Evolutionary conservation across 2,113 vertebrate genomes (phyloP).

Genomic region (Gymnarchus niloticus): DNA sequence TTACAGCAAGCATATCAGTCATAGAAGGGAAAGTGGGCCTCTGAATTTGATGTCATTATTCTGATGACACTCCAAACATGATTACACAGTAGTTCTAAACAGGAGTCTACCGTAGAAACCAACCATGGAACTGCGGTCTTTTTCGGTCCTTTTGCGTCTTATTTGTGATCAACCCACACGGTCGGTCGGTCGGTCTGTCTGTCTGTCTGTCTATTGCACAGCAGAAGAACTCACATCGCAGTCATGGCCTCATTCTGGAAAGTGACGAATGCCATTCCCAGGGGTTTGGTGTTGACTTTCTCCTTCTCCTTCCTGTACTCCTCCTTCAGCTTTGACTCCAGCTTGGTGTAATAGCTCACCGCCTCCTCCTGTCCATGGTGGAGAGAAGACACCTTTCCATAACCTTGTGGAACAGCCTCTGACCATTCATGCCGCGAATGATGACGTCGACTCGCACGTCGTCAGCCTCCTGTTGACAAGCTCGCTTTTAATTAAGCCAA

Average conservation of each 20-base stretch:
- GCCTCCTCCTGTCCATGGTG: conserved; percentile 76
- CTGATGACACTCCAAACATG: background rate
- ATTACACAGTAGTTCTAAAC: background rate
- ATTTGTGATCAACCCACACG: too few species aligned
- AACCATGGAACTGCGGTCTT: background rate
- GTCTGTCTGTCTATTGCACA: too few species aligned
- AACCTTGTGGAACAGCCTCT: background rate
- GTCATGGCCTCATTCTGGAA: conserved; percentile 95
- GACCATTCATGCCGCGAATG: background rate
- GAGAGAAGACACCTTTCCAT: background rate
- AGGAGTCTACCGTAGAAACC: background rate
- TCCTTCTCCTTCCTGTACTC: conserved; percentile 93
- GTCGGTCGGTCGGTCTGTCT: too few species aligned
- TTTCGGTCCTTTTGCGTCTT: background rate
- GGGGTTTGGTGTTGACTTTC: conserved; percentile 91
- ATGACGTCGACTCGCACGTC: background rate
- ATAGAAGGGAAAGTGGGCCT: background rate
- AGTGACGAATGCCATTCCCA: conserved; percentile 97
- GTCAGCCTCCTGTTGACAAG: background rate
- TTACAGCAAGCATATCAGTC: background rate
- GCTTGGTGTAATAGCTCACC: conserved; percentile 85
- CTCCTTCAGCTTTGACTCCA: conserved; percentile 87
- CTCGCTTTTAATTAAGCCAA: background rate
- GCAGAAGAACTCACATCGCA: conserved; percentile 71
- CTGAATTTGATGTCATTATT: background rate